Base-by-base conservation (phyloP, 2,888 invertebrate species). In the Notocelia uddmanniana region DNA sequence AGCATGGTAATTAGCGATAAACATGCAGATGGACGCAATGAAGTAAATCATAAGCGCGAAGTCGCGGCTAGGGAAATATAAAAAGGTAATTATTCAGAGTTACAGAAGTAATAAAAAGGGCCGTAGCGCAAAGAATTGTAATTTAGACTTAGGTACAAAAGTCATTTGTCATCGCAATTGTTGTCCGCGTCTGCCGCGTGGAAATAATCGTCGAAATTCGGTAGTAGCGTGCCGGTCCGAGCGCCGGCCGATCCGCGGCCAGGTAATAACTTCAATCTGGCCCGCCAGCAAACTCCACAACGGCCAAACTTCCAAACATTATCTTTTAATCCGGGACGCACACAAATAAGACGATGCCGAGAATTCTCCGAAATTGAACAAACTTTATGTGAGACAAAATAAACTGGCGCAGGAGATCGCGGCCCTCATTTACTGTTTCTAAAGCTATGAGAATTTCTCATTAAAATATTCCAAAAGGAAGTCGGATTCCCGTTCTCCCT, bases 261-360 rank as follows among this genome's bases (percentile, higher is more conserved):
- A 91, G 92, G 92, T 90, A 91, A 92, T 92, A 89, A 93, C 85
- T 89, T 82, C 92, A 91, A 91, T 90, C 92, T 89, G 89, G 84
- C 89, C 81, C 85, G 78, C 83, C 81, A 78, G 78, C 78, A 76
- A 89, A 89, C 88, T 91, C 86, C 81, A 81, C 80, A 92, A 91
- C 81, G 87, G 83, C 81, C 85, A 80, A 93, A 92, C 89, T 93
- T 92, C 77, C 81, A 81, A 86, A 86, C 87, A 87, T 92, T 90
- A 90, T 86, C 88, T 91, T 90, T 90, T 89, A 90, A 92, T 92
- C 89, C 86, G 79, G 78, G 75, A 79, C 79, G 79, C 76, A 82
- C 83, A 90, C 89, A 91, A 91, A 90, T 88, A 90, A 89, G 86
- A 87, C 81, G 82, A 81, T 81, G 73, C 81, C 81, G 80, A 83